These are phyloP conservation scores for Sminthopsis crassicaudata DNA, from an alignment of 2,113 vertebrate genomes.

Conservation along the genomic window DNA sequence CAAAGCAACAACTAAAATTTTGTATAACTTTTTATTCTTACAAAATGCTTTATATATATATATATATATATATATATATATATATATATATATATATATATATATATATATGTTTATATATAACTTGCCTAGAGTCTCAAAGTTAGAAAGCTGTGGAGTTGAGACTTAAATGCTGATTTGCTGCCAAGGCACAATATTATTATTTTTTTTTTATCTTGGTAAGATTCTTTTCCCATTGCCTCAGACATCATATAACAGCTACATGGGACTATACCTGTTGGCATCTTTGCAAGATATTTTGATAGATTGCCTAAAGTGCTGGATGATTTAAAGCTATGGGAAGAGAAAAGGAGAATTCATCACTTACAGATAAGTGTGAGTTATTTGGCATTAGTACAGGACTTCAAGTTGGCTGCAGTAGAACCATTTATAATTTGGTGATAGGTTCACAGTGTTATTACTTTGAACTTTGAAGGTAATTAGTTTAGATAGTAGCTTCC, in stretches of 20 bases:
- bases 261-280: background rate
- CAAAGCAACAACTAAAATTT: background rate
- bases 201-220: background rate
- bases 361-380: slow-evolving; percentile 51
- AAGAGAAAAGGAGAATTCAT: background rate
- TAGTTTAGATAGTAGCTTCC: slow-evolving; percentile 69
- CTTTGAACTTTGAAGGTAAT: slow-evolving; percentile 67
- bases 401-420: slow-evolving; percentile 54
- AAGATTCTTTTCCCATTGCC: background rate
- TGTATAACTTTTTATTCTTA: background rate
- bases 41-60: background rate
- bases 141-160: background rate
- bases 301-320: slow-evolving; percentile 40
- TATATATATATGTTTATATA: background rate
- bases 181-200: background rate
- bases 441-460: slow-evolving; percentile 66
- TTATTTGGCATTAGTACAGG: slow-evolving; percentile 58
- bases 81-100: no score
- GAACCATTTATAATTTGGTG: slow-evolving; percentile 67
- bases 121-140: background rate
- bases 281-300: slow-evolving; percentile 20
- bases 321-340: slow-evolving; percentile 47
- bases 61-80: background rate
- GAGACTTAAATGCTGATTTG: background rate
- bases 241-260: background rate